phyloP scores from a whole-genome alignment of 2,797 vertebrate genomes.

The Thalassophryne amazonica region DNA sequence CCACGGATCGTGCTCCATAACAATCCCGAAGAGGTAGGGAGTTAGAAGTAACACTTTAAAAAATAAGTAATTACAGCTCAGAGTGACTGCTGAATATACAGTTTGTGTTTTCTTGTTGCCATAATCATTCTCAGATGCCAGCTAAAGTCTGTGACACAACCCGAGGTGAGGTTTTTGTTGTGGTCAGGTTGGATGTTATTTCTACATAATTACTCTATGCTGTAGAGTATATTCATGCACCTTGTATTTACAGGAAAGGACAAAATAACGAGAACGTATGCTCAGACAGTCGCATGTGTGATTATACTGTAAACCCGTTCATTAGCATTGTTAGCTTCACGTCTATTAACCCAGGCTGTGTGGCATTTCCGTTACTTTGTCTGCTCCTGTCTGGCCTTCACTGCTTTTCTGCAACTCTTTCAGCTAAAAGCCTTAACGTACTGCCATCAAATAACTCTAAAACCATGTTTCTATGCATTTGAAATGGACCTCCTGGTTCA shows the following conservation, averaged over 20 bases:
- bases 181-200: not conserved
- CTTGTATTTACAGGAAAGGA: not conserved
- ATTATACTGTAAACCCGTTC: too few species aligned
- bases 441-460: conserved; percentile 17
- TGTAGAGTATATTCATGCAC: not conserved
- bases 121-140: not conserved
- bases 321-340: not conserved
- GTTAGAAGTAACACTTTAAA: too few species aligned
- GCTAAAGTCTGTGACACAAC: not conserved
- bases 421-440: conserved; percentile 68
- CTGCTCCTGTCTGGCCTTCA: not conserved
- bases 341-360: not conserved
- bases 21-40: too few species aligned
- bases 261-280: not conserved
- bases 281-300: too few species aligned
- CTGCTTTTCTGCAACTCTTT: not conserved
- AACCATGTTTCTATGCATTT: conserved; percentile 32
- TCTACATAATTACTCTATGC: conserved; percentile 1
- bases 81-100: too few species aligned
- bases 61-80: too few species aligned
- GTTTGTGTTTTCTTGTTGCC: not conserved
- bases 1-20: too few species aligned
- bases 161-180: too few species aligned
- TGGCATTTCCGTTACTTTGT: not conserved
- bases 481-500: not conserved